These are phyloP conservation scores for Colostygia pectinataria DNA, from an alignment of 2,888 invertebrate species.

Conservation along the genomic window DNA sequence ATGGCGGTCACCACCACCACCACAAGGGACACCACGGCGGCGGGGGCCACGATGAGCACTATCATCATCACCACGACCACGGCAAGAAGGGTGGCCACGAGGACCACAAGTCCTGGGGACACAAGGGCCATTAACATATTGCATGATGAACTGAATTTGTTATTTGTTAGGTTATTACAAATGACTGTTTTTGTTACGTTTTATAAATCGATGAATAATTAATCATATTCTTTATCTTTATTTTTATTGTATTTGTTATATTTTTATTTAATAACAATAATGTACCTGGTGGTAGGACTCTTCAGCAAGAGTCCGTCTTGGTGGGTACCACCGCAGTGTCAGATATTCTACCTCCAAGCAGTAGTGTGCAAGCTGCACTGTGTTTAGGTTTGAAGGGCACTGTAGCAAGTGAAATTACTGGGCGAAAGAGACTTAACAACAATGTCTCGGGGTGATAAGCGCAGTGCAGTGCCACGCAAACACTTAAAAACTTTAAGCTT, in stretches of 20 bases:
- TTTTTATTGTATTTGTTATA: neutral
- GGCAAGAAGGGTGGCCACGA: conserved; percentile 91
- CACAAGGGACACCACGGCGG: conserved; percentile 90
- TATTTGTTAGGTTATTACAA: conserved; percentile 59
- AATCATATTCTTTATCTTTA: neutral
- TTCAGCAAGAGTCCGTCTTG: too few species aligned
- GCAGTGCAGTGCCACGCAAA: too few species aligned
- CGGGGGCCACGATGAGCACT: conserved; percentile 89
- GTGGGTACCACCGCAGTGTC: too few species aligned
- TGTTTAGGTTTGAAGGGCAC: too few species aligned
- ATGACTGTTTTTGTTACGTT: conserved; percentile 55
- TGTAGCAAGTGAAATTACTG: too few species aligned
- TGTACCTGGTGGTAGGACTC: too few species aligned
- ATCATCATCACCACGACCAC: conserved; percentile 87
- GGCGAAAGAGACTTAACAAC: too few species aligned
- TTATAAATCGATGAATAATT: conserved; percentile 37
- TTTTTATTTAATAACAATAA: too few species aligned
- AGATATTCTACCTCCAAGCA: too few species aligned
- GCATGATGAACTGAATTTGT: conserved; percentile 41
- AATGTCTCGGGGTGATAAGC: too few species aligned
- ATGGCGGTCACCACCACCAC: conserved; percentile 90
- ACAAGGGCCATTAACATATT: conserved; percentile 73
- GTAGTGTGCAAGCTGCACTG: too few species aligned
- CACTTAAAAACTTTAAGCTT: too few species aligned
- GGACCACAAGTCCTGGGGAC: conserved; percentile 90